Evolutionary conservation across 2,888 invertebrate species (phyloP).

Genomic region (Syrphus vitripennis): DNA sequence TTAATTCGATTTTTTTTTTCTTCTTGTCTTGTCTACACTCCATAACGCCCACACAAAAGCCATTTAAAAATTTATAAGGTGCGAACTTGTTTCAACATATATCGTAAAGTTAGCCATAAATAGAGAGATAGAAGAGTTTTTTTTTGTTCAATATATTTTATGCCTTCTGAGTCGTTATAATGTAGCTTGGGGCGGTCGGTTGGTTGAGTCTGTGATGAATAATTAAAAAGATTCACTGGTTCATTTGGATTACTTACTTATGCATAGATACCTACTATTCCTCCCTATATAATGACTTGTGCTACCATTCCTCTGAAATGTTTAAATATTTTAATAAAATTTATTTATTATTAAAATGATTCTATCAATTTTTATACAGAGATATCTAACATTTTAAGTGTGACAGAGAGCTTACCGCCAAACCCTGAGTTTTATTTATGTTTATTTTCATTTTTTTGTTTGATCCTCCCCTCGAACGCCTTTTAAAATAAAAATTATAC

Average conservation of each 20-base stretch:
- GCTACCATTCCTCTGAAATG: not conserved
- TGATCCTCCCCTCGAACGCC: constrained; percentile 1
- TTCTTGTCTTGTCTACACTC: not conserved
- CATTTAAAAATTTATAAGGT: constrained; percentile 26
- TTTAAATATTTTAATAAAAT: constrained; percentile 19
- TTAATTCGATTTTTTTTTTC: not conserved
- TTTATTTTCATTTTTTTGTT: not conserved
- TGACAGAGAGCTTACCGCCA: constrained; percentile 5
- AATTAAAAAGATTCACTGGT: constrained; percentile 26
- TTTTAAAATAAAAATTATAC: constrained; percentile 22
- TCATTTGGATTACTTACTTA: not conserved
- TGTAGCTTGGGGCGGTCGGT: not conserved
- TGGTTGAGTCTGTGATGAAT: not conserved
- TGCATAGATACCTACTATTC: not conserved
- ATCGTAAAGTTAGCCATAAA: not conserved
- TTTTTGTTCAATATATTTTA: no score
- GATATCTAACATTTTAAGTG: not conserved
- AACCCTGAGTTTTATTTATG: not conserved
- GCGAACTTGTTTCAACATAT: constrained; percentile 26
- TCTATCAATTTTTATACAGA: not conserved
- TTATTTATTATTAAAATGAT: constrained; percentile 15
- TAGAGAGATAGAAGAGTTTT: not conserved
- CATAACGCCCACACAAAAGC: constrained; percentile 24
- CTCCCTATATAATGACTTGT: not conserved
- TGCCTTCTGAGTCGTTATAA: not conserved